Evolutionary conservation across 2,113 vertebrate genomes (phyloP), one percentile per base, ranked within the genome.

Genomic region (Lanius ludovicianus): DNA sequence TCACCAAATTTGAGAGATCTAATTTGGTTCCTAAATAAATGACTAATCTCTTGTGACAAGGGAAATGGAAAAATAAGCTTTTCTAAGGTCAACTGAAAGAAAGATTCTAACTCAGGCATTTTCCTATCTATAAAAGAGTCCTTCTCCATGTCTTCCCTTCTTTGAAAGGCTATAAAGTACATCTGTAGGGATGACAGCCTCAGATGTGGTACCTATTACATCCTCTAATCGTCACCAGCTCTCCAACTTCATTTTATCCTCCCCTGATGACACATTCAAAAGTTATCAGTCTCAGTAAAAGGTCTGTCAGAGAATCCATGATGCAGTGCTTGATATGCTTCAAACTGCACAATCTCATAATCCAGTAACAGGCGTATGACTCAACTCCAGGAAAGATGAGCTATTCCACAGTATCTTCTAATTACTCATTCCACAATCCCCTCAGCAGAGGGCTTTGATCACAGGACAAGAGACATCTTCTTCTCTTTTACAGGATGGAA

Each of bases 21-120:
- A 89, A 95, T 90, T 96, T 81, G 50, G 56, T 70, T 95, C 50
- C 64, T 57, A 95, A 95, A 95, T 69, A 89, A 89, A 92, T 41
- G 19, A 64, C 56, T 93, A 84, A 75, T 81, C 71, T 90, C 79
- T 74, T 67, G 50, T 9, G 8, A 83, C 30, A 86, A 39, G 15
- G 8, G 17, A 78, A 69, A 88, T 10, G 24, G 33, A 63, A 79
- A 87, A 94, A 57, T 31, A 41, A 87, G 70, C 39, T 87, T 67
- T 87, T 52, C 56, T 84, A 78, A 94, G 62, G 74, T 90, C 44
- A 94, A 9, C 25, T 56, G 57, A 68, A 92, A 87, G 21, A 75
- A 62, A 75, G 19, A 80, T 35, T 83, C 24, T 59, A 76, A 90
- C 55, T 90, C 14, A 7, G 50, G n/a, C n/a, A 42, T 50, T 35